Base-by-base conservation (phyloP, 2,888 invertebrate genomes). In the Hedya salicella region DNA sequence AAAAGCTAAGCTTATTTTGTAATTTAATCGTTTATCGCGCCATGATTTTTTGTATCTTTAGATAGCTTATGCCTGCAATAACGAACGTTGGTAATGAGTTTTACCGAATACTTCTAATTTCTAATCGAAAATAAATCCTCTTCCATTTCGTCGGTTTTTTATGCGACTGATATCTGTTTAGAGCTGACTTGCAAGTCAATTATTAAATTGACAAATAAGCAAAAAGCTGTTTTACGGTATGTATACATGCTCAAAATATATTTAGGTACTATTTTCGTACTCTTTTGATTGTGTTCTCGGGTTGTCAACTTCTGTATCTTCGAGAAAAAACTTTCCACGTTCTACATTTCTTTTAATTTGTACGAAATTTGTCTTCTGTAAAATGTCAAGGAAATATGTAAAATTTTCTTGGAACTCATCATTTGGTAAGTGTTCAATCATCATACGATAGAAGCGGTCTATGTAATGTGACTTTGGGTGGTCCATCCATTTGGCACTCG, bases 401-500 rank as follows among this genome's bases (percentile, higher is more conserved):
- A 32, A 5, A 13, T 59, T 52, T 60, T 39, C 30, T 14, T 59
- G 9, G 5, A 46, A 36, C 13, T 6, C 32, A 19, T 64, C 50
- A 44, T 42, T 36, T 36, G 14, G 17, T 48, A 32, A 32, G 57
- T 60, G 46, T 65, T 53, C 52, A 46, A 52, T 52, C 64, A 16
- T 50, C 63, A 19, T 32, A 56, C 48, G 40, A 36, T 16, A 42
- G 42, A 48, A 25, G 30, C 19, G 19, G 46, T 17, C 11, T n/a
- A 16, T 39, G 39, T n/a, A 25, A 17, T 42, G 42, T 36, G 50
- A 8, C 44, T 57, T 56, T 67, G 67, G 67, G 67, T 67, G 67
- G 67, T 67, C 67, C 39, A n/a, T n/a, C 64, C 73, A 65, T 67
- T 77, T 86, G 85, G 86, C 85, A 68, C 16, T 14, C 13, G 30